Evolutionary conservation across 2,888 invertebrate genomes (phyloP).

Genomic region (Epirrhoe alternata): DNA sequence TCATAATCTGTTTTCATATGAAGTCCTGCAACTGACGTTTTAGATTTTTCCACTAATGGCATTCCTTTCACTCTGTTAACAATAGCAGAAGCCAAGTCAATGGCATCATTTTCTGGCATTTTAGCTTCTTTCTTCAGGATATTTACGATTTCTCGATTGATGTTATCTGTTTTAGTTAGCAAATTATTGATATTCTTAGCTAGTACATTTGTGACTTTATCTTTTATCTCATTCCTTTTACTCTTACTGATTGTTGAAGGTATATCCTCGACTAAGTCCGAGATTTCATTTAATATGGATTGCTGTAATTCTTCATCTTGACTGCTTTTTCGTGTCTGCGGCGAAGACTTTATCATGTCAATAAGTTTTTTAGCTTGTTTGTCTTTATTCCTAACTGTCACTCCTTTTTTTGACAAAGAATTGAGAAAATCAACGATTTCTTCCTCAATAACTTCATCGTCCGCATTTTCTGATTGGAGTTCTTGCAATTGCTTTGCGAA

Average conservation of each 20-base stretch:
- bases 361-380: constrained; percentile 15
- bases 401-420: constrained; percentile 15
- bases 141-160: constrained; percentile 35
- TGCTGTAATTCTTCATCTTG: constrained; percentile 32
- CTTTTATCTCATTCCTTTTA: constrained; percentile 34
- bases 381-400: constrained; percentile 16
- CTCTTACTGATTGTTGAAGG: constrained; percentile 23
- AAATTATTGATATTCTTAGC: constrained; percentile 35
- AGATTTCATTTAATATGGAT: constrained; percentile 33
- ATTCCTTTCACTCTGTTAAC: constrained; percentile 30
- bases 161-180: constrained; percentile 18
- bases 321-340: constrained; percentile 31
- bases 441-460: constrained; percentile 10
- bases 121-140: constrained; percentile 39
- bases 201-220: constrained; percentile 38
- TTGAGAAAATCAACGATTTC: constrained; percentile 22
- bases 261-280: constrained; percentile 32
- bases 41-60: constrained; percentile 5
- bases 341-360: constrained; percentile 11
- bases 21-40: neutral
- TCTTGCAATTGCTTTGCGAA: constrained; percentile 19
- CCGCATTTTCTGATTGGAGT: constrained; percentile 11
- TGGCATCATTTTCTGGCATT: constrained; percentile 36
- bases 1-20: constrained; percentile 9
- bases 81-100: constrained; percentile 35